Percentiles rank a stretch among this genome's conserved stretches.
Evolutionary conservation across 1,140 invertebrate species (phyloP).

Genomic region (Drosophila mojavensis): DNA sequence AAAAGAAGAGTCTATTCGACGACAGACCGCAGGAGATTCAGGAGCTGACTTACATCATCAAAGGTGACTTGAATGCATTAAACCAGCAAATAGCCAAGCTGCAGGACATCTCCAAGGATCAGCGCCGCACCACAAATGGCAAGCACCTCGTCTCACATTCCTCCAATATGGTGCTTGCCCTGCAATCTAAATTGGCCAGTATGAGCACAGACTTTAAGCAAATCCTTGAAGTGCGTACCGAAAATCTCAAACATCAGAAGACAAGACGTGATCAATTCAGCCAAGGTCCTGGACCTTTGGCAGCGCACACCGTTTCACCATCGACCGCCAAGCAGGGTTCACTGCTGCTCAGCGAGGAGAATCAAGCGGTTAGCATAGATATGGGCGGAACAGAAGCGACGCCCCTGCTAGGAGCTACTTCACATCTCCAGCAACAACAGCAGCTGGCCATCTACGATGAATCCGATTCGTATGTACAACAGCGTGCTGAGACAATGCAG

Average conservation of each 20-base stretch:
- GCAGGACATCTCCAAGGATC: conserved; percentile 90
- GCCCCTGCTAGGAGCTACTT: conserved; percentile 56
- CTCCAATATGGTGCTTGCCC: conserved; percentile 95
- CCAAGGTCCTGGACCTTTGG: conserved; percentile 87
- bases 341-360: conserved; percentile 86
- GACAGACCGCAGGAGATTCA: conserved; percentile 98
- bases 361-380: conserved; percentile 91
- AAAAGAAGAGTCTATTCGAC: conserved; percentile 98
- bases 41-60: conserved; percentile 98
- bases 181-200: conserved; percentile 97
- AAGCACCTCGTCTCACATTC: conserved; percentile 97
- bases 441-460: conserved; percentile 92
- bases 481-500: conserved; percentile 98
- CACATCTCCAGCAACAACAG: conserved; percentile 84
- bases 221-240: conserved; percentile 93
- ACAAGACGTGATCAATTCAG: conserved; percentile 97
- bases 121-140: conserved; percentile 87
- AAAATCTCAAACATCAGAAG: conserved; percentile 99
- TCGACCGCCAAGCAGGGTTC: conserved; percentile 87
- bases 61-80: conserved; percentile 96
- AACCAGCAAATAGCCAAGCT: conserved; percentile 97
- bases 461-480: conserved; percentile 94
- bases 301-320: conserved; percentile 88
- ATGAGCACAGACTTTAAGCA: conserved; percentile 99
- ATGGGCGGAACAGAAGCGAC: conserved; percentile 86